Percentiles rank a stretch among this genome's conserved stretches.
phyloP scores from a whole-genome alignment of 2,888 invertebrate genomes.

The Ischnus inquisitorius region DNA sequence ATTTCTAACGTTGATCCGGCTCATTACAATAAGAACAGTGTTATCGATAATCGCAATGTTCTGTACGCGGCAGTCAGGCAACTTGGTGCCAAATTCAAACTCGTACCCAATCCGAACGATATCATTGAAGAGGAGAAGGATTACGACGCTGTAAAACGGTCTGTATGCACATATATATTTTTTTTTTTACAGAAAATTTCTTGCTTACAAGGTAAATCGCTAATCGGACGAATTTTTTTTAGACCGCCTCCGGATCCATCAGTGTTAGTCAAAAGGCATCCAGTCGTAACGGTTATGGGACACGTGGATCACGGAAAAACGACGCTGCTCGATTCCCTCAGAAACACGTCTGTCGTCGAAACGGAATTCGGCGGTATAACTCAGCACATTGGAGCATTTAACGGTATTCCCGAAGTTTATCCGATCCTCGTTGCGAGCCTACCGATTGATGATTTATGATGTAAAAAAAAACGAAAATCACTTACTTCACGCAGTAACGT shows the following conservation, averaged over 20 bases:
- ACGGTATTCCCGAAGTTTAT: constrained; percentile 86
- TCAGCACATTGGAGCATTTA: constrained; percentile 99
- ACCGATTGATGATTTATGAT: neutral
- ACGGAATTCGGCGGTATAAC: constrained; percentile 99
- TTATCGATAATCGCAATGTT: constrained; percentile 89
- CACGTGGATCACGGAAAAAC: constrained; percentile 99
- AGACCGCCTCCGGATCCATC: constrained; percentile 89
- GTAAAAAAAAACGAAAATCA: constrained; percentile 1
- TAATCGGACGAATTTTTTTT: constrained; percentile 1
- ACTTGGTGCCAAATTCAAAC: constrained; percentile 88
- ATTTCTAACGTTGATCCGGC: constrained; percentile 89
- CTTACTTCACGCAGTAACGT: constrained; percentile 86
- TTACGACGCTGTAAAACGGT: constrained; percentile 78
- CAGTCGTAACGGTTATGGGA: constrained; percentile 99
- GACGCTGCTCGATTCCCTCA: constrained; percentile 95
- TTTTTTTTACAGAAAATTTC: neutral
- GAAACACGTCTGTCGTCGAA: constrained; percentile 94
- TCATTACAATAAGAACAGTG: constrained; percentile 86
- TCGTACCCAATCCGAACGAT: constrained; percentile 86
- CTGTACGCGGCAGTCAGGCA: constrained; percentile 90
- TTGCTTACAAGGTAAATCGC: neutral
- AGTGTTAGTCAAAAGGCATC: constrained; percentile 91
- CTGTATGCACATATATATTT: no score
- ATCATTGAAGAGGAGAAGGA: constrained; percentile 82
- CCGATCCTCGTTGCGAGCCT: neutral